Conservation (phyloP, 2,797 vertebrate genomes). For the Bucorvus abyssinicus region DNA sequence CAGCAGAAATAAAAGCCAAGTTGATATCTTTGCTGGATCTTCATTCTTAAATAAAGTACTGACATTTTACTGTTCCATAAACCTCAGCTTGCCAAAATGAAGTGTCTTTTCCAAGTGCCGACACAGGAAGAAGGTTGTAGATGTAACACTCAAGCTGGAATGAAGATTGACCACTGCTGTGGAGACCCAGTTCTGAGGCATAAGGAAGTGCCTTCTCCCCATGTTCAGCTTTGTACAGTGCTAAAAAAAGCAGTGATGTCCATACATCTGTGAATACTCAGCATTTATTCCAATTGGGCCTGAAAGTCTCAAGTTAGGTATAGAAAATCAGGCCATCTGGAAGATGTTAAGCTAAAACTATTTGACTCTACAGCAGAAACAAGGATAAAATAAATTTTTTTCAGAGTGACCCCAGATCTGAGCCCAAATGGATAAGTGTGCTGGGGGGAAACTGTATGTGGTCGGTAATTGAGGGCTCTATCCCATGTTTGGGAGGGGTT, state of each 20-base stretch:
- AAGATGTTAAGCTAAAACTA: not conserved
- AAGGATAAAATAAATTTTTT: not conserved
- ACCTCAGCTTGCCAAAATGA: not conserved
- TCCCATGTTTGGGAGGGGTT: not conserved
- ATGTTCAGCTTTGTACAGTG: not conserved
- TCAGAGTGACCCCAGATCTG: not conserved
- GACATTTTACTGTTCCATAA: not conserved
- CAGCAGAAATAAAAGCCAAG: conserved; percentile 32
- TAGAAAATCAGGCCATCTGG: not conserved
- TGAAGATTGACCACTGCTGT: not conserved
- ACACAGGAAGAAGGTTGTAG: not conserved
- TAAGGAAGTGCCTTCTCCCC: not conserved
- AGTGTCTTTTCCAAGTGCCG: not conserved
- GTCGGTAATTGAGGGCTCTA: not conserved
- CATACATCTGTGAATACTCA: not conserved
- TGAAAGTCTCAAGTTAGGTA: not conserved
- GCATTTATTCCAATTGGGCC: not conserved
- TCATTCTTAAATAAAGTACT: not conserved
- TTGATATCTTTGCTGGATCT: not conserved
- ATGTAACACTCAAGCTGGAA: not conserved
- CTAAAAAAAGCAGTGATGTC: not conserved
- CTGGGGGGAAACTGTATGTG: not conserved
- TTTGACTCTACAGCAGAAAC: not conserved
- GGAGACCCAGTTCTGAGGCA: not conserved
- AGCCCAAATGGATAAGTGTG: not conserved